phyloP scores from a whole-genome alignment of 2,888 invertebrate genomes.

The Hyles lineata region DNA sequence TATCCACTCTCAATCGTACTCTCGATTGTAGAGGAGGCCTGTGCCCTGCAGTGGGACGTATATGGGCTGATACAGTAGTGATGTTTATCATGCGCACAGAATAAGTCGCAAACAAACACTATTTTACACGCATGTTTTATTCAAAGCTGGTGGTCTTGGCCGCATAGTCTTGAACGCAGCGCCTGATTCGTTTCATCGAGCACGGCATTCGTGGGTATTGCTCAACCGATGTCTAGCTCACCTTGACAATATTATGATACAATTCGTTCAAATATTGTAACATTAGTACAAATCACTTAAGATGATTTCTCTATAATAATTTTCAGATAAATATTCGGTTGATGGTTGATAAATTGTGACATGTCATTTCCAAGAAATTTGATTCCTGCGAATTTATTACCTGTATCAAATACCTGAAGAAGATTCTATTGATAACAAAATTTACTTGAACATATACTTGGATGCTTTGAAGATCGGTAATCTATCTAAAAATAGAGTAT shows the following conservation, averaged over 20 bases:
- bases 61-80: too few species aligned
- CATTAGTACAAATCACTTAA: neutral
- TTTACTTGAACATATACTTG: too few species aligned
- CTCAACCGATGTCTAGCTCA: slow-evolving; percentile 57
- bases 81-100: neutral
- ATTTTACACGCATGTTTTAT: slow-evolving; percentile 21
- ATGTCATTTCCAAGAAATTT: too few species aligned
- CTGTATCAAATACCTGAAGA: too few species aligned
- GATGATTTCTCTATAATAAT: neutral
- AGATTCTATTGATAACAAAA: too few species aligned
- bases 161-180: slow-evolving; percentile 59
- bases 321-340: neutral
- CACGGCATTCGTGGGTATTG: slow-evolving; percentile 50
- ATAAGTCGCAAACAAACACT: slow-evolving; percentile 1
- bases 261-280: slow-evolving; percentile 40
- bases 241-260: slow-evolving; percentile 59
- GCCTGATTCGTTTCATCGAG: slow-evolving; percentile 55
- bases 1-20: too few species aligned
- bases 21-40: too few species aligned
- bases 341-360: neutral
- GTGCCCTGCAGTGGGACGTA: too few species aligned
- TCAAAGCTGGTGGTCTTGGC: slow-evolving; percentile 50
- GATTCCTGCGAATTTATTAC: too few species aligned
- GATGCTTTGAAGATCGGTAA: too few species aligned
- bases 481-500: too few species aligned